These are phyloP conservation scores for Ganaspis sp. DNA, from an alignment of 1,140 invertebrate genomes.

Conservation along the genomic window DNA sequence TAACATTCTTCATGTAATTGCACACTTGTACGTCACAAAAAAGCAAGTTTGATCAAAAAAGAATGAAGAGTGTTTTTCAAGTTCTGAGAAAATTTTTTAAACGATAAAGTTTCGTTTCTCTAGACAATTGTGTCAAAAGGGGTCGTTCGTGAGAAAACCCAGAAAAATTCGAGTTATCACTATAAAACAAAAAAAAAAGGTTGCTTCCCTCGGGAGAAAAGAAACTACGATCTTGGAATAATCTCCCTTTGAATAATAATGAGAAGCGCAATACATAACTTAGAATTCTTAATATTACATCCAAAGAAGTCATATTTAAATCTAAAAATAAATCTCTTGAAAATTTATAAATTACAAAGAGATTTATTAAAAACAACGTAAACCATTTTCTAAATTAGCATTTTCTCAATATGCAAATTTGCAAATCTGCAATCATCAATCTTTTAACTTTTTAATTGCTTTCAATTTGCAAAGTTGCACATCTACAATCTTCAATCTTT, in stretches of 20 bases:
- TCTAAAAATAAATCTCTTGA: not conserved
- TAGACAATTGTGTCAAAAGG: not conserved
- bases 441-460: too few relatives aligned
- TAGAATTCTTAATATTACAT: not conserved
- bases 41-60: not conserved
- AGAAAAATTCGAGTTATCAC: slow-evolving; percentile 10
- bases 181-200: not conserved
- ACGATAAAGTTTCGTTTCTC: slow-evolving; percentile 15
- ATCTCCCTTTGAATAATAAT: slow-evolving; percentile 24
- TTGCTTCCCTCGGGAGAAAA: not conserved
- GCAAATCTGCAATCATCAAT: too few relatives aligned
- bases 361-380: too few relatives aligned
- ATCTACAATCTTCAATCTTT: too few relatives aligned
- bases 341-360: not conserved
- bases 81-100: slow-evolving; percentile 34
- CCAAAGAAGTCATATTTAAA: not conserved
- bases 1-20: too few relatives aligned
- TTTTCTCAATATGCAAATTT: too few relatives aligned
- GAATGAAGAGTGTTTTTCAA: not conserved
- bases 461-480: too few relatives aligned
- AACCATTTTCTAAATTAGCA: too few relatives aligned
- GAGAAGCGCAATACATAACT: not conserved
- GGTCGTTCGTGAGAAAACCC: not conserved
- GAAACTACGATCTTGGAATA: not conserved
- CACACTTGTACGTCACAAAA: not conserved